Evolutionary conservation across 2,888 invertebrate genomes (phyloP), one percentile per base, ranked within the genome.

Genomic region (Eumacrocentrus americanus): DNA sequence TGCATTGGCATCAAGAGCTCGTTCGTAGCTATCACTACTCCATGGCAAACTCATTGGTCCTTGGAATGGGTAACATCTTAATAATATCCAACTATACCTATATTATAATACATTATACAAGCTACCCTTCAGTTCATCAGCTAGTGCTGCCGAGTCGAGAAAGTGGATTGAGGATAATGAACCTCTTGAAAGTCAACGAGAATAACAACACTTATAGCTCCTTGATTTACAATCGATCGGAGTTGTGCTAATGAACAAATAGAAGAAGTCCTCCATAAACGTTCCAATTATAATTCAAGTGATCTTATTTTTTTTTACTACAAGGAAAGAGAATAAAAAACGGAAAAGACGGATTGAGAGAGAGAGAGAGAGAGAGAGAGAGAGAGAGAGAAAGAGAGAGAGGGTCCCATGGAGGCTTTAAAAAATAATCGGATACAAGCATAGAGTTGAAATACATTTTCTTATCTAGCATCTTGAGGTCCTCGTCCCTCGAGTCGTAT

Each of bases 91-190:
- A n/a, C n/a, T n/a, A n/a, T n/a, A n/a, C n/a, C n/a, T n/a, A n/a
- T n/a, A n/a, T n/a, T n/a, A 34, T 40, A 73, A 74, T 76, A 76
- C 67, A 67, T 63, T 53, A 64, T 67, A 64, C 65, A 60, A 71
- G 72, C 73, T 69, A 67, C 67, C 68, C 70, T 68, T 65, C 70
- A 74, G 72, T 79, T 79, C 78, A 78, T 79, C 78, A 78, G 70
- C 75, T 72, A 75, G 76, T 78, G 75, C 72, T 61, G 69, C 67
- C 70, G 67, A 66, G 67, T 70, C 66, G 68, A 68, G 67, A 51
- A 64, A 68, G 67, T 67, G 71, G 75, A 73, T 75, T 72, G 69
- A 67, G 72, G 70, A 77, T 78, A 79, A 78, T 73, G 78, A 78
- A 77, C 72, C 72, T 70, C 71, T 70, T 63, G 65, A 65, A 71